These are phyloP conservation scores for Marmota flaviventris DNA, from an alignment of 2,113 vertebrate genomes.

Conservation along the genomic window DNA sequence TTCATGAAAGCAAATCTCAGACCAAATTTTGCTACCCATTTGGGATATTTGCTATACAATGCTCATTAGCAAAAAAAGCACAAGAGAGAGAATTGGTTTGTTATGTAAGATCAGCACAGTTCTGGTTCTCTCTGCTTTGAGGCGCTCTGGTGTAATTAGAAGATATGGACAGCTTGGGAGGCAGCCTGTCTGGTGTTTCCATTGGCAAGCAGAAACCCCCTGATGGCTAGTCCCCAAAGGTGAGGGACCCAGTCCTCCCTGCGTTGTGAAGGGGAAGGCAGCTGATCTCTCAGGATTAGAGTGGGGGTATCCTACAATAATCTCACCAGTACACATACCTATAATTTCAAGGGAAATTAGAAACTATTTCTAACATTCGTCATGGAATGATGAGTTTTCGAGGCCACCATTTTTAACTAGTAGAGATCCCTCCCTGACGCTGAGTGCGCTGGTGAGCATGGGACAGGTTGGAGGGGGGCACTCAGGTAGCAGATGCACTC, in stretches of 20 bases:
- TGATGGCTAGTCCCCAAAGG: background rate
- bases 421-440: background rate
- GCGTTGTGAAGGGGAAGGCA: background rate
- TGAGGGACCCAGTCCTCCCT: rapidly evolving
- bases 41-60: background rate
- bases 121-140: background rate
- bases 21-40: background rate
- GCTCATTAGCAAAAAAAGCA: background rate
- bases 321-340: background rate
- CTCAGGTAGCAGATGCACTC: rapidly evolving
- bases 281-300: background rate
- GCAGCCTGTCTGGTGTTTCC: background rate
- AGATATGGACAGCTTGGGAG: background rate
- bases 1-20: background rate
- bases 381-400: background rate
- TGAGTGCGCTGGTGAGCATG: no score
- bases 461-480: background rate
- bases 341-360: conserved; percentile 5
- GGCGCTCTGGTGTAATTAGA: background rate
- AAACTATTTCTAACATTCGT: background rate
- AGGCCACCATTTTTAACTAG: background rate
- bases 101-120: background rate
- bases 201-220: background rate
- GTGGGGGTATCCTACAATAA: background rate
- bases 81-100: background rate